Evolutionary conservation across 2,888 invertebrate genomes (phyloP), one percentile per base, ranked within the genome.

Genomic region (Andrena flavipes): DNA sequence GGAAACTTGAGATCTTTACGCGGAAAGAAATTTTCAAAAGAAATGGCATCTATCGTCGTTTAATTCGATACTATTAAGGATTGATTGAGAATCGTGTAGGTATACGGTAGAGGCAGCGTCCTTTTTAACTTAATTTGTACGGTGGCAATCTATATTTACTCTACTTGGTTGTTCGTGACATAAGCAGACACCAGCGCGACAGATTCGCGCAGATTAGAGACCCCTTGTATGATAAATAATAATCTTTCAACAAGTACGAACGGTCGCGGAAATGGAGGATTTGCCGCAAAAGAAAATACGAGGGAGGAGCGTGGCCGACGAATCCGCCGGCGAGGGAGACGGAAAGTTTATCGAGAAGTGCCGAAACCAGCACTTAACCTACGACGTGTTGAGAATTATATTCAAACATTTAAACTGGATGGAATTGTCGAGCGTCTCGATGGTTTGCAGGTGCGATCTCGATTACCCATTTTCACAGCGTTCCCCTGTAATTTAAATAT

Each of bases 371-470:
- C 70, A 71, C 29, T 84, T 93, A 81, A 90, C 91, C 62, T 93
- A 93, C 42, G 93, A 93, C 51, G 90, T 92, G 59, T 81, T 93
- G 42, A 86, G 91, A 68, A 88, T 92, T 62, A 88, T 94, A 54
- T 93, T 94, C 72, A 87, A 91, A 63, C 87, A 91, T 86, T 84
- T 93, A 48, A 88, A 88, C 68, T 89, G 87, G 16, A 88, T 75
- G 16, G 92, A 93, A 63, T 80, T 93, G 35, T 60, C 77, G 20
- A 89, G 51, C 3, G 91, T 90, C 4, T 89, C 91, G 1, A 80
- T 75, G 70, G 91, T 92, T 67, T 93, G 92, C 90, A 93, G 92
- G 93, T 92, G 72, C 68, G 84, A 60, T 5, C 10, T 30, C 33
- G n/a, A 54, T 60, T 13, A 51, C 13, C 23, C 35, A 20, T 26